These are phyloP conservation scores for Myzus persicae DNA, from an alignment of 1,140 invertebrate species.

Conservation along the genomic window DNA sequence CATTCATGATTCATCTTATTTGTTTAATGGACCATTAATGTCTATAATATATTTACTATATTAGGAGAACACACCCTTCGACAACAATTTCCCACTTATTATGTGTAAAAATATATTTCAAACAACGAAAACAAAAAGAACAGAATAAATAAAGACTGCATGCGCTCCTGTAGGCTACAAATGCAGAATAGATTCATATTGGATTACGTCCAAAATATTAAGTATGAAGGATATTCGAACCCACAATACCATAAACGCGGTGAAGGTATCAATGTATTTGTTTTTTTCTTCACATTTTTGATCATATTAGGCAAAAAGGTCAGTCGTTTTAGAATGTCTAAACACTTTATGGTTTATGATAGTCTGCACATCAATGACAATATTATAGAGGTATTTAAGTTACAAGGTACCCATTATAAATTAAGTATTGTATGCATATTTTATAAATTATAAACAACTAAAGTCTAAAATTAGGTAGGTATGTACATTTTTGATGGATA, in stretches of 20 bases:
- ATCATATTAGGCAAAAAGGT: constrained; percentile 51
- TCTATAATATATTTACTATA: neutral
- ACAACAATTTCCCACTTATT: neutral
- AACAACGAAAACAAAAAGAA: neutral
- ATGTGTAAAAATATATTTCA: neutral
- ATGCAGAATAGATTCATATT: neutral
- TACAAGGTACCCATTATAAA: neutral
- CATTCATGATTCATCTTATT: neutral
- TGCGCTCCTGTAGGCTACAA: neutral
- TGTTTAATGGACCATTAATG: constrained; percentile 11
- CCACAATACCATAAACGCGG: constrained; percentile 35
- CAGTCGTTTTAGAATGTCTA: constrained; percentile 27
- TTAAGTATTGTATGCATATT: neutral
- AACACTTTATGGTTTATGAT: neutral
- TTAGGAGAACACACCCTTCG: neutral
- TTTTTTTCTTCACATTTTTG: constrained; percentile 33
- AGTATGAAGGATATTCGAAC: constrained; percentile 39
- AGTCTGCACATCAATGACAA: neutral
- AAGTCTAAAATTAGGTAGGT: neutral
- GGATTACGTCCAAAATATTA: constrained; percentile 45
- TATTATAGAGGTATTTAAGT: neutral
- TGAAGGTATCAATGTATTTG: neutral
- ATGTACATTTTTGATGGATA: neutral
- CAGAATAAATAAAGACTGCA: neutral
- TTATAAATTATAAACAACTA: neutral